Evolutionary conservation across 2,113 vertebrate genomes (phyloP).

Genomic region (Neopipo cinnamomea): DNA sequence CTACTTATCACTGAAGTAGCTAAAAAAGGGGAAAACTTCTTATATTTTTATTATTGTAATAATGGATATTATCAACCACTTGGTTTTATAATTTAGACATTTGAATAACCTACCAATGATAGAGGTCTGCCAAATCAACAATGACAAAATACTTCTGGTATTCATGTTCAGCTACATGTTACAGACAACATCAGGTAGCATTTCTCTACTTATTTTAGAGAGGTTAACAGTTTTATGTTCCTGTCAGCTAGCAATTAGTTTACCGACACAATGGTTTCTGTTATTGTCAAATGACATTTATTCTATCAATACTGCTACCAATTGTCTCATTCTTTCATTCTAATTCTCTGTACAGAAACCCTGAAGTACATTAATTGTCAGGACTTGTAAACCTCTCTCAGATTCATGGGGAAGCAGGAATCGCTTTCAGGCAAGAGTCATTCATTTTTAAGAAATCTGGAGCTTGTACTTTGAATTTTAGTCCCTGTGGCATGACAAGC

Average conservation of each 20-base stretch:
- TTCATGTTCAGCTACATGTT: neutral
- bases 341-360: neutral
- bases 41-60: neutral
- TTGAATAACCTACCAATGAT: neutral
- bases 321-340: neutral
- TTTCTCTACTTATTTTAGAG: neutral
- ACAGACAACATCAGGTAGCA: neutral
- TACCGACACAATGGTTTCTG: neutral
- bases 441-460: neutral
- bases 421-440: neutral
- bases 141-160: neutral
- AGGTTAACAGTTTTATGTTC: neutral
- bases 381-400: neutral
- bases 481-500: neutral
- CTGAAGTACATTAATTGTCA: neutral
- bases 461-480: neutral
- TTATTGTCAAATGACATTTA: neutral
- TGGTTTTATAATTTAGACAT: neutral
- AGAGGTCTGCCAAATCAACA: neutral
- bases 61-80: neutral
- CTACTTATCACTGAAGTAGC: neutral
- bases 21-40: neutral
- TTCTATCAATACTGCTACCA: neutral
- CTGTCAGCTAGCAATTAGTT: neutral
- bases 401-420: neutral